Conservation (phyloP, 2,888 invertebrate species). For the Epinotia brunnichana region DNA sequence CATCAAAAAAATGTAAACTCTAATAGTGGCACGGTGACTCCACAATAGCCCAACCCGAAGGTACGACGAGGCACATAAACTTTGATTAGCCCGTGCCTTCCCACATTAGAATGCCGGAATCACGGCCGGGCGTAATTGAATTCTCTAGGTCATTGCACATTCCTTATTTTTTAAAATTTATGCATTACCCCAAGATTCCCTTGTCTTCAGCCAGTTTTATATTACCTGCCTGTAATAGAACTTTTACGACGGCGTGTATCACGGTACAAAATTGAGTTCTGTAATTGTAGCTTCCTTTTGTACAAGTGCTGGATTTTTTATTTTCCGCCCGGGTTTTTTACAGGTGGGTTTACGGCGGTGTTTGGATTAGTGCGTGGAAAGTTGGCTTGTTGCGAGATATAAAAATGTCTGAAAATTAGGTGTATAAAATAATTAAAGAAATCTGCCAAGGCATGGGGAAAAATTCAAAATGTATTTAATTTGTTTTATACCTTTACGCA, state of each 20-base stretch:
- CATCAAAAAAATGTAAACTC: neutral
- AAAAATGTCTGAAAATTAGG: constrained; percentile 15
- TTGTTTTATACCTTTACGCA: no score
- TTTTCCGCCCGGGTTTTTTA: constrained; percentile 20
- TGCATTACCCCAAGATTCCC: constrained; percentile 51
- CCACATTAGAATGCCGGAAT: constrained; percentile 81
- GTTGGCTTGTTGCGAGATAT: constrained; percentile 10
- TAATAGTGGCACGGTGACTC: constrained; percentile 13
- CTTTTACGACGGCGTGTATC: constrained; percentile 44
- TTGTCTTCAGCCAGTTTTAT: constrained; percentile 40
- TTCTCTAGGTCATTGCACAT: constrained; percentile 79
- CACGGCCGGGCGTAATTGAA: constrained; percentile 76
- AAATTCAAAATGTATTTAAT: neutral
- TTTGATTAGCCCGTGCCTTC: constrained; percentile 78
- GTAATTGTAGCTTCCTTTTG: constrained; percentile 39
- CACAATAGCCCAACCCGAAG: constrained; percentile 46
- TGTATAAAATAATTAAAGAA: neutral
- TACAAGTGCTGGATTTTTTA: constrained; percentile 36
- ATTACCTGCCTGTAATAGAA: constrained; percentile 42
- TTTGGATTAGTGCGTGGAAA: constrained; percentile 24
- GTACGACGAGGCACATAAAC: constrained; percentile 75
- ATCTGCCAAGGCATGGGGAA: neutral
- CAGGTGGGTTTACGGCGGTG: constrained; percentile 29
- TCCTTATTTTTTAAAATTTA: constrained; percentile 62
- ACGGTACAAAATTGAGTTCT: constrained; percentile 41